phyloP scores from a whole-genome alignment of 2,888 invertebrate genomes.

The Sesia bembeciformis region DNA sequence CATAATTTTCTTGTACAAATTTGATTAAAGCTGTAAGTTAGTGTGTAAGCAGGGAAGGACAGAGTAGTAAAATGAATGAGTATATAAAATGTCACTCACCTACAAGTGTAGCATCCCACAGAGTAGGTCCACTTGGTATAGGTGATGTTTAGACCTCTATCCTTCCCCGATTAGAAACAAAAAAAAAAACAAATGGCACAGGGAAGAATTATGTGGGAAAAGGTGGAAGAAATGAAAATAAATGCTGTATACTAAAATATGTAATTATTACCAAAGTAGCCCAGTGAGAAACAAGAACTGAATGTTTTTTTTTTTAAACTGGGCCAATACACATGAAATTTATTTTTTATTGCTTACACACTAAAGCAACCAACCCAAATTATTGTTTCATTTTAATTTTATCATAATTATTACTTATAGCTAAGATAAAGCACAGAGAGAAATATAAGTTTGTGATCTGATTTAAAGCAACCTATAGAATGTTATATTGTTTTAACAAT shows the following conservation, averaged over 20 bases:
- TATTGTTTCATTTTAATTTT: constrained; percentile 4
- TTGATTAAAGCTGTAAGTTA: constrained; percentile 12
- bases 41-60: constrained; percentile 76
- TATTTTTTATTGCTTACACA: background rate
- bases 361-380: constrained; percentile 4
- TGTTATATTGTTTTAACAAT: no score
- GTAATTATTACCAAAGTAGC: constrained; percentile 10
- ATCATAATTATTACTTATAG: background rate
- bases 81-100: constrained; percentile 53
- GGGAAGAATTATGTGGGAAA: constrained; percentile 55
- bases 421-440: no score
- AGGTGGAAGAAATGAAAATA: constrained; percentile 26
- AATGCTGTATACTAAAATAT: constrained; percentile 29
- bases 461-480: no score
- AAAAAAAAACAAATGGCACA: constrained; percentile 12
- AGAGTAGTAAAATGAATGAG: constrained; percentile 56
- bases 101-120: constrained; percentile 57
- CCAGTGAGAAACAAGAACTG: constrained; percentile 8
- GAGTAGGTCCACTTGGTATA: constrained; percentile 59
- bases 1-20: constrained; percentile 19
- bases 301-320: constrained; percentile 1
- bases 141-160: constrained; percentile 65
- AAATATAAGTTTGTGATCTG: no score
- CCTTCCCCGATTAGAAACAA: constrained; percentile 48
- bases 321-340: background rate